Percentiles rank a stretch among this genome's conserved stretches.
Conservation (phyloP, 1,140 invertebrate genomes). For the Drosophila sproati region DNA sequence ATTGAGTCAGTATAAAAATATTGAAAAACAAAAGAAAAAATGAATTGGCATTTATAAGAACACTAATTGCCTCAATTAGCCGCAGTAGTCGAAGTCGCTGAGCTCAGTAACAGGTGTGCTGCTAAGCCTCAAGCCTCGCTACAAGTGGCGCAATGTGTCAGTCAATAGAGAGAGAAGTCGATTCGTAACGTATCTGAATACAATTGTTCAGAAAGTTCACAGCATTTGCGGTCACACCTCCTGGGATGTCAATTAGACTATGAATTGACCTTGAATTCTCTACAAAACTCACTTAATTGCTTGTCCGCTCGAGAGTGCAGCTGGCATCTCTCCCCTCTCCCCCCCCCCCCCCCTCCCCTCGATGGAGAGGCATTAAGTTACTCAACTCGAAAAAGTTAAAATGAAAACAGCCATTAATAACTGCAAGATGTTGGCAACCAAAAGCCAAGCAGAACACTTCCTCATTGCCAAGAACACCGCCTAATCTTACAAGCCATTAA, state of each 20-base stretch:
- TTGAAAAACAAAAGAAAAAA: slow-evolving; percentile 43
- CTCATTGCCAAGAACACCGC: slow-evolving; percentile 55
- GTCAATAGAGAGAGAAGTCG: slow-evolving; percentile 22
- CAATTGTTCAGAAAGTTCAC: slow-evolving; percentile 70
- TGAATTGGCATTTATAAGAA: slow-evolving; percentile 63
- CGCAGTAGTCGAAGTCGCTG: slow-evolving; percentile 4
- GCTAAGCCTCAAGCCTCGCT: slow-evolving; percentile 29
- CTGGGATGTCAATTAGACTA: slow-evolving; percentile 63
- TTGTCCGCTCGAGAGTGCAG: slow-evolving; percentile 3
- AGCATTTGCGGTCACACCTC: slow-evolving; percentile 56
- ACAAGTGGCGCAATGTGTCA: slow-evolving; percentile 66
- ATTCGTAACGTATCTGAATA: slow-evolving; percentile 29
- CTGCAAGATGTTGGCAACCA: slow-evolving; percentile 34
- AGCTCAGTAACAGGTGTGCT: slow-evolving; percentile 58
- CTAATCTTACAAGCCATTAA: slow-evolving; percentile 70
- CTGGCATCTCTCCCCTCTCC: no score
- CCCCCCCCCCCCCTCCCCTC: no score
- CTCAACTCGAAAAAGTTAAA: slow-evolving; percentile 53
- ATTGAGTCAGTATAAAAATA: slow-evolving; percentile 55
- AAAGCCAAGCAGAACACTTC: slow-evolving; percentile 57
- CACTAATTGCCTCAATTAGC: slow-evolving; percentile 77
- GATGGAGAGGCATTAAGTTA: background rate
- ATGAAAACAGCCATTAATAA: slow-evolving; percentile 60
- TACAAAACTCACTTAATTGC: background rate
- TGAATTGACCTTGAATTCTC: slow-evolving; percentile 5